Conservation (phyloP, 2,797 vertebrate genomes). For the Spatula versicolor region DNA sequence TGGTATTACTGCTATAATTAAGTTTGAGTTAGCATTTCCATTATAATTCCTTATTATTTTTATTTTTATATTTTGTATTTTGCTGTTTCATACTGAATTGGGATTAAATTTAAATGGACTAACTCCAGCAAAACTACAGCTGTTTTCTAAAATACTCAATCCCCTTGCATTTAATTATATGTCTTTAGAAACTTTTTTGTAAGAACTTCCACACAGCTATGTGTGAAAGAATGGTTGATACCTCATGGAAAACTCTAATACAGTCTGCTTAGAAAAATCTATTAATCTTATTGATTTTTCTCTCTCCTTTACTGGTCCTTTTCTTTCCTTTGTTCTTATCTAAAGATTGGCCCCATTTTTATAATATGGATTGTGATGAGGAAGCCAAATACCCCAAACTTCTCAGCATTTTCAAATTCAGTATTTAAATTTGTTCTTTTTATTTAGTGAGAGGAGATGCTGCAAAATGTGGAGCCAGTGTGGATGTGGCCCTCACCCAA, state of each 20-base stretch:
- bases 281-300: slow-evolving; percentile 30
- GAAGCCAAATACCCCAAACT: neutral
- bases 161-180: neutral
- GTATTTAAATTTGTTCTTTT: neutral
- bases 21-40: slow-evolving; percentile 39
- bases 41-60: slow-evolving; percentile 36
- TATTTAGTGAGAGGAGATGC: neutral
- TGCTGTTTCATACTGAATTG: slow-evolving; percentile 54
- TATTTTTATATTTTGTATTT: slow-evolving; percentile 66
- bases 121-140: slow-evolving; percentile 50
- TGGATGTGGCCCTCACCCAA: neutral
- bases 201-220: neutral
- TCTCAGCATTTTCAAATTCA: neutral
- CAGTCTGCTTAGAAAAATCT: slow-evolving; percentile 7
- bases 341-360: neutral
- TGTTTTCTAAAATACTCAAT: slow-evolving; percentile 52
- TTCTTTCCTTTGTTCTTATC: neutral
- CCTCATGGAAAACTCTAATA: neutral
- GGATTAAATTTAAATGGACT: slow-evolving; percentile 68
- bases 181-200: neutral
- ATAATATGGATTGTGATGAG: neutral
- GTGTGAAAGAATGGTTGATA: slow-evolving; percentile 24
- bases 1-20: neutral
- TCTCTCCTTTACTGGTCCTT: neutral
- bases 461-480: neutral